Evolutionary conservation across 2,888 invertebrate genomes (phyloP).

Genomic region (Timema cristinae): DNA sequence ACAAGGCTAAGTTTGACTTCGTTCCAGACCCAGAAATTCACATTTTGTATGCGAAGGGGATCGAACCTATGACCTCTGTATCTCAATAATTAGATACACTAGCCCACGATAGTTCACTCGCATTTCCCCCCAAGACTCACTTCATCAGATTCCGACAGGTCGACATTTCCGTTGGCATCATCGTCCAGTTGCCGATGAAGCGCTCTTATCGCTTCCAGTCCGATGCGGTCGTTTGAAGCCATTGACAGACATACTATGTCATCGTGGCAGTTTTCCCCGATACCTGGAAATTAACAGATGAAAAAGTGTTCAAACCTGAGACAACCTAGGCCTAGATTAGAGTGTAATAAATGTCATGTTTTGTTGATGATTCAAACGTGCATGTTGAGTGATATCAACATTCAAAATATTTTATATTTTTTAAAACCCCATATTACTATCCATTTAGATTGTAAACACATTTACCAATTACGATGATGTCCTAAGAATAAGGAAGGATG

Average conservation of each 20-base stretch:
- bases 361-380: not conserved
- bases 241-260: constrained; percentile 70
- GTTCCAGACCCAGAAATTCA: too few species aligned
- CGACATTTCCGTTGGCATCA: constrained; percentile 96
- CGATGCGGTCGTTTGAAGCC: constrained; percentile 73
- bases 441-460: too few species aligned
- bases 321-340: not conserved
- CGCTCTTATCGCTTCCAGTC: constrained; percentile 87
- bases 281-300: constrained; percentile 35
- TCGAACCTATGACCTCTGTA: too few species aligned
- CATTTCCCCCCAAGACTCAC: constrained; percentile 51
- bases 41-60: too few species aligned
- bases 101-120: not conserved
- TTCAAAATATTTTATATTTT: not conserved
- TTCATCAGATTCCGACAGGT: constrained; percentile 95
- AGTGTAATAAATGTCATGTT: not conserved
- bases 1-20: too few species aligned
- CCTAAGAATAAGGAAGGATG: too few species aligned
- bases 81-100: too few species aligned
- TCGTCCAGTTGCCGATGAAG: constrained; percentile 95
- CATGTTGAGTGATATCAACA: too few species aligned
- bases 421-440: not conserved
- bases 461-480: too few species aligned
- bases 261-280: constrained; percentile 57
- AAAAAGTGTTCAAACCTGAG: not conserved